Conservation (phyloP, 2,888 invertebrate species). For the Coleophora deauratella region DNA sequence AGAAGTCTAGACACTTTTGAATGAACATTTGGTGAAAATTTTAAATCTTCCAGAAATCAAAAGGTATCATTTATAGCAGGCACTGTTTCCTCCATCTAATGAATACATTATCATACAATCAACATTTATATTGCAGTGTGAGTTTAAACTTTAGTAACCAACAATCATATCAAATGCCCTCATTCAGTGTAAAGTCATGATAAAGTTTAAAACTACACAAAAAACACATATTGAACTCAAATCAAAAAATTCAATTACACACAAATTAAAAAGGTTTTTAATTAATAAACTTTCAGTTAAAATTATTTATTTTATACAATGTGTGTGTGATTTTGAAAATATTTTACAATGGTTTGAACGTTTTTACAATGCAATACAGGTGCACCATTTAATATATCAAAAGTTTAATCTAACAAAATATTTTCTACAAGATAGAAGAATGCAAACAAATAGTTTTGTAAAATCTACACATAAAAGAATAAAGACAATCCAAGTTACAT, state of each 20-base stretch:
- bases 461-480: no score
- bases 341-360: no score
- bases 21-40: no score
- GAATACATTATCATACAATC: slow-evolving; percentile 35
- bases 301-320: slow-evolving; percentile 36
- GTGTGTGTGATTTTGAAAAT: not conserved
- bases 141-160: slow-evolving; percentile 18
- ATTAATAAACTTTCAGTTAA: slow-evolving; percentile 38
- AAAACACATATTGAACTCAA: slow-evolving; percentile 21
- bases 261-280: slow-evolving; percentile 27
- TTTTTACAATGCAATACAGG: no score
- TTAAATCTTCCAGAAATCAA: no score
- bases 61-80: slow-evolving; percentile 13
- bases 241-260: slow-evolving; percentile 12
- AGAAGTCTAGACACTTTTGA: no score
- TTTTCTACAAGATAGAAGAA: no score
- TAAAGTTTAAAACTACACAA: slow-evolving; percentile 16
- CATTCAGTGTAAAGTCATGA: slow-evolving; percentile 22
- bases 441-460: no score
- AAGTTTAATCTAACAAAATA: no score
- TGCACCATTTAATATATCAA: no score
- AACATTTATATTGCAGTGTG: slow-evolving; percentile 24
- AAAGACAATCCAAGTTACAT: no score
- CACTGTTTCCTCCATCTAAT: slow-evolving; percentile 19
- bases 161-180: slow-evolving; percentile 34